Evolutionary conservation across 2,797 vertebrate species (phyloP), one percentile per base, ranked within the genome.

Genomic region (Cossypha dichroa): DNA sequence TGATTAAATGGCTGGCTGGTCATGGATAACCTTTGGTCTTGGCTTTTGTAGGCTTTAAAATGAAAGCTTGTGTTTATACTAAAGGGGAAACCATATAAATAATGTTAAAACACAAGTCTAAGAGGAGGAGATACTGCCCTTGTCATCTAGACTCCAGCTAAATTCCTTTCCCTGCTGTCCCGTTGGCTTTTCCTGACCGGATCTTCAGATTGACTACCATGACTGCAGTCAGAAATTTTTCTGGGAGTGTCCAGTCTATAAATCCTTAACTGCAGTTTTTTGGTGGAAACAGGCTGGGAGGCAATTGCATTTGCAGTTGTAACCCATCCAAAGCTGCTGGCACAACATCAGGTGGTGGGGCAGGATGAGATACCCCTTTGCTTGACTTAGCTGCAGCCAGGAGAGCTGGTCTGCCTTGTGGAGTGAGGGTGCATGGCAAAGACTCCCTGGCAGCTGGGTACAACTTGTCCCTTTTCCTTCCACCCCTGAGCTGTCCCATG

Each of bases 11-110:
- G 52, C 46, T 92, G 79, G 18, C 62, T 94, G 58, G 51, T 90
- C 48, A n/a, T 22, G 60, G n/a, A 16, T 73, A 85, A 77, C 56
- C n/a, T 77, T 92, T 72, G 43, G n/a, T 90, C 63, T 80, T 90
- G 49, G 40, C 33, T 93, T 90, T 72, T 88, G 58, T n/a, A 41
- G 73, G 63, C 63, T 84, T 93, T 87, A 49, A 89, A 88, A 70
- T 76, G 49, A 69, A 94, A 82, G 59, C 45, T 67, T 45, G 41
- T 70, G 23, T 87, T 82, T 76, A 33, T 67, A 52, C 52, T 52
- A 21, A 79, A 75, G 52, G 18, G 17, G 31, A 56, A 80, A 52
- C 9, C 21, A 13, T 80, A 74, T 38, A 63, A 69, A 68, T 83
- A 13, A 60, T 13, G 10, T 67, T 46, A 56, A 80, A 94, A 90